Conservation (phyloP, 2,113 vertebrate species). For the Malurus melanocephalus region DNA sequence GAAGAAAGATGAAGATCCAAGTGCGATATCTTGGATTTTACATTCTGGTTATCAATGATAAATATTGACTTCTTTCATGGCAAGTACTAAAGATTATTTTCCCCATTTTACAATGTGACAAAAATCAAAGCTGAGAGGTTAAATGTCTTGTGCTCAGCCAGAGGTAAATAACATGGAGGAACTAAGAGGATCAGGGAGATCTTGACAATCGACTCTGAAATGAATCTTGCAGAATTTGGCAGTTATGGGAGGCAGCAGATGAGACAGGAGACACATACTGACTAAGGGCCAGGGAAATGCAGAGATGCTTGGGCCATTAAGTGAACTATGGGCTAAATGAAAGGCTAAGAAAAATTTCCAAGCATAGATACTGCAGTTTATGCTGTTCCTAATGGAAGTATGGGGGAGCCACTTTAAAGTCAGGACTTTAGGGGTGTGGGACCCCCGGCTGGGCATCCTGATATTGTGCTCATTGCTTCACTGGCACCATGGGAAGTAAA, state of each 20-base stretch:
- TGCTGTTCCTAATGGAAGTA: background rate
- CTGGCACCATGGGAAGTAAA: background rate
- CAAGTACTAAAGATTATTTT: constrained; percentile 6
- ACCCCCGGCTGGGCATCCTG: background rate
- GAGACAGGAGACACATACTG: background rate
- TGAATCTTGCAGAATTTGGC: background rate
- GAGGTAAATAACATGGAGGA: background rate
- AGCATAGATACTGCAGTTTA: background rate
- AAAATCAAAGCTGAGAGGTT: constrained; percentile 16
- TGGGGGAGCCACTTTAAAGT: background rate
- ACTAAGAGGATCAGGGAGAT: background rate
- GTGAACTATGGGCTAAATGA: background rate
- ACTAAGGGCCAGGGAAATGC: background rate
- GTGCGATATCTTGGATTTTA: background rate
- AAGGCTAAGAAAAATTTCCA: background rate
- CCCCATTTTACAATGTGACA: background rate
- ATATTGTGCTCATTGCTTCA: background rate
- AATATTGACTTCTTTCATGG: constrained; percentile 17
- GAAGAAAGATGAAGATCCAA: background rate
- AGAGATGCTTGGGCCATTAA: background rate
- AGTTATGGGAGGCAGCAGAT: background rate
- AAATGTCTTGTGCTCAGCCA: background rate
- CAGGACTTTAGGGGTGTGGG: background rate
- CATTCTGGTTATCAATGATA: background rate
- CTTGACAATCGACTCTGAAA: background rate